These are phyloP conservation scores for Drosophila punjabiensis DNA, from an alignment of 1,140 invertebrate genomes.

Conservation along the genomic window DNA sequence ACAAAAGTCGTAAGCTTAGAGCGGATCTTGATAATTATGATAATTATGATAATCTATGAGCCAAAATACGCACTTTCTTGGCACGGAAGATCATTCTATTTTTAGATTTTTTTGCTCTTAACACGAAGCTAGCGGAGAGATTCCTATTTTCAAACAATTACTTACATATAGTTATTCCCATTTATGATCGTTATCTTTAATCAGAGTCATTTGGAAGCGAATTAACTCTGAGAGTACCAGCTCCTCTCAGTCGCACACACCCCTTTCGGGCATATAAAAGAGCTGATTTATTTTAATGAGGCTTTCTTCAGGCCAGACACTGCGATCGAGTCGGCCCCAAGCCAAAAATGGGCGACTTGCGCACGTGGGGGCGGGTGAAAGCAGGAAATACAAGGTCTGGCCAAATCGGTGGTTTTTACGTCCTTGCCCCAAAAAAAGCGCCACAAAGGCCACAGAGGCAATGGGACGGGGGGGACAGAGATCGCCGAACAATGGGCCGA, in stretches of 20 bases:
- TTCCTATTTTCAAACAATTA: too few species aligned
- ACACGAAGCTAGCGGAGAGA: too few species aligned
- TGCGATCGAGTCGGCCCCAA: conserved; percentile 19
- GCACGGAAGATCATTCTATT: too few species aligned
- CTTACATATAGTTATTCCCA: not conserved
- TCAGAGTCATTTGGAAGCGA: too few species aligned
- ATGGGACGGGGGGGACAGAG: not conserved
- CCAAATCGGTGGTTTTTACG: conserved; percentile 53
- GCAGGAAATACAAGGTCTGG: conserved; percentile 78
- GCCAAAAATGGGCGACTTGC: conserved; percentile 44
- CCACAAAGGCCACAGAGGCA: conserved; percentile 19
- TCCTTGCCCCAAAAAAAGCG: conserved; percentile 77
- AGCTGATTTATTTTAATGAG: conserved; percentile 56
- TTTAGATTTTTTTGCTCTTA: too few species aligned
- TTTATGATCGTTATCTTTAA: not conserved
- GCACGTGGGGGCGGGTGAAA: conserved; percentile 65
- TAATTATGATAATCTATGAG: too few species aligned
- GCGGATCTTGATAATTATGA: too few species aligned
- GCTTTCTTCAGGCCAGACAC: conserved; percentile 61
- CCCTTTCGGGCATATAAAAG: conserved; percentile 47
- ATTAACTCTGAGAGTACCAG: too few species aligned
- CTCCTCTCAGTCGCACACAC: conserved; percentile 8
- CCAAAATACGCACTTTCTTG: too few species aligned
- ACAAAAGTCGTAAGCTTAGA: too few species aligned
- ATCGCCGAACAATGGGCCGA: conserved; percentile 58